Evolutionary conservation across 2,888 invertebrate species (phyloP), one percentile per base, ranked within the genome.

Genomic region (Halictus quadricinctus): DNA sequence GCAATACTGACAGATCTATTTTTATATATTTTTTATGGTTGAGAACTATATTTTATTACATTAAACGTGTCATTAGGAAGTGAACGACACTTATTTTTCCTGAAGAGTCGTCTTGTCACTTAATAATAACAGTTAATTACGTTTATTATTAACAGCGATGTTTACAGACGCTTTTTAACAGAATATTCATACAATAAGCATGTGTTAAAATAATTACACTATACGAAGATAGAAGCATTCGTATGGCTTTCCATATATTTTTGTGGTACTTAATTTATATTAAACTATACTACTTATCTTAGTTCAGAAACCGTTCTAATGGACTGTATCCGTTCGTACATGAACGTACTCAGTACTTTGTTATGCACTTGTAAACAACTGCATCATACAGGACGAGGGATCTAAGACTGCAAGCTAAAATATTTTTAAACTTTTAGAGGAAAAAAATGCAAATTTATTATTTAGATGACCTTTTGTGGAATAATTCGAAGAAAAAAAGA

Each of bases 1-100:
- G 58, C 36, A 60, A 66, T 81, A 54, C 36, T 46, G 10, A 84
- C 75, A 79, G 50, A 76, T 76, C 48, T 86, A 85, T 86, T 81
- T 85, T 81, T 81, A 84, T 85, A 85, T 85, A 54, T 66, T 80
- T 85, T 69, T 85, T 84, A 80, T 76, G 60, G 48, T 60, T 85
- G 36, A 18, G 60, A 64, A 54, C 41, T 78, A 64, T 78, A 76
- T 82, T 29, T 41, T 77, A 43, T 73, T 46, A 43, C 48, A 25
- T 72, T 79, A 15, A 60, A 75, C 43, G 36, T 64, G 29, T 60
- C 18, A n/a, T 48, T 36, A 29, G 41, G 46, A 72, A 58, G 72
- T 29, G 36, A 10, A 41, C 21, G 15, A 15, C 10, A 54, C 25
- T 25, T 79, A 29, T 64, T 29, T 73, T 58, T 70, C 54, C 12